A percentile compares a stretch with the other conserved stretches of the same genome.
Conservation (phyloP, 2,113 vertebrate genomes). For the Onychostoma macrolepis region DNA sequence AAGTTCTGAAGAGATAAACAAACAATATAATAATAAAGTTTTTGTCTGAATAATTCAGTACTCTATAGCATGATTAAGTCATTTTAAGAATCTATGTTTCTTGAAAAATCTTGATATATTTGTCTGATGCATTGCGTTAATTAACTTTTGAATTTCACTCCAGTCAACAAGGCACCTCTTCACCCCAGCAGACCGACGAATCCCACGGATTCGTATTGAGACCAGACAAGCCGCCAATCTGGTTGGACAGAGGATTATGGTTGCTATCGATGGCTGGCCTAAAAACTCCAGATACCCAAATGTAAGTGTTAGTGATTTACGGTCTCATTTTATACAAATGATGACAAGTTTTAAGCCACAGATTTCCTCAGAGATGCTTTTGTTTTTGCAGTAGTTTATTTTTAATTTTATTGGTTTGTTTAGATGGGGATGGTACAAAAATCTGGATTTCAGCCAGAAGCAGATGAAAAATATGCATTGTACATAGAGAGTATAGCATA, state of each 20-base stretch:
- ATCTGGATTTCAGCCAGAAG: not conserved
- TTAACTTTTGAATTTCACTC: not conserved
- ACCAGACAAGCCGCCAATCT: conserved; percentile 88
- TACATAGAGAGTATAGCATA: not conserved
- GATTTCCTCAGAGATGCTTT: not conserved
- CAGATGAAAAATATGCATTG: not conserved
- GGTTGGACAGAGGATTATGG: conserved; percentile 92
- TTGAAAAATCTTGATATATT: not conserved
- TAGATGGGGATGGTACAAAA: too few species aligned
- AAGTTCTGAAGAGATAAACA: not conserved
- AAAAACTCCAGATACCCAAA: conserved; percentile 96
- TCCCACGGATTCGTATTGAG: conserved; percentile 95
- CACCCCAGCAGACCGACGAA: conserved; percentile 91
- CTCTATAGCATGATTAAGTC: not conserved
- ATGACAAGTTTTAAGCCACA: not conserved
- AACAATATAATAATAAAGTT: not conserved
- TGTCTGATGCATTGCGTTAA: not conserved
- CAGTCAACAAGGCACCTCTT: conserved; percentile 95
- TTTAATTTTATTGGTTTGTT: too few species aligned
- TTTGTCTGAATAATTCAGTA: too few species aligned
- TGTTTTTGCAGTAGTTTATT: not conserved
- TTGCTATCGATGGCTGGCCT: conserved; percentile 96
- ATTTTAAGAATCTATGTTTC: not conserved
- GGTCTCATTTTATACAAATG: not conserved
- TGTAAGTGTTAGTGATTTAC: conserved; percentile 72